Evolutionary conservation across 2,888 invertebrate species (phyloP).

Genomic region (Mamestra brassicae): DNA sequence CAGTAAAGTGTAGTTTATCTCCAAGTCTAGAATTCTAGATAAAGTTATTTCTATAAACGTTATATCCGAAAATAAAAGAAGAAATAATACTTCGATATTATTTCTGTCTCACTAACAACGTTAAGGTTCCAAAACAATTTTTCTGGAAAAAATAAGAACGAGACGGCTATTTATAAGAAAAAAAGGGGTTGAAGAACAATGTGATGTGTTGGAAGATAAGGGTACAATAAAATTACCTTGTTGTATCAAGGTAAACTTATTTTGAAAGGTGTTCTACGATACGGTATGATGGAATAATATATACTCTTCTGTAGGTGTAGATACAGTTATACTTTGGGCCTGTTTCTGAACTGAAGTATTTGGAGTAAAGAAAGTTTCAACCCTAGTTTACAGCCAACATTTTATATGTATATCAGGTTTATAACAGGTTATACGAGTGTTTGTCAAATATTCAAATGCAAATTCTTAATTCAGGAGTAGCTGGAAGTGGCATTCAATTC

Average conservation of each 20-base stretch:
- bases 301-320: background rate
- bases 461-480: too few relatives aligned
- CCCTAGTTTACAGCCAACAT: too few relatives aligned
- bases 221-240: slow-evolving; percentile 12
- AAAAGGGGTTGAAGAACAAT: background rate
- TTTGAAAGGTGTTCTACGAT: background rate
- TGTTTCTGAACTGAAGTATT: too few relatives aligned
- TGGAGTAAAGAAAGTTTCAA: too few relatives aligned
- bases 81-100: slow-evolving; percentile 1
- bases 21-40: too few relatives aligned
- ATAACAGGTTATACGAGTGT: too few relatives aligned
- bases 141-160: slow-evolving; percentile 4
- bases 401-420: too few relatives aligned
- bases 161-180: slow-evolving; percentile 20
- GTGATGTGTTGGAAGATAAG: background rate
- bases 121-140: background rate
- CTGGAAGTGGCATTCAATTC: too few relatives aligned
- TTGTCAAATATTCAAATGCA: too few relatives aligned
- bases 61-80: background rate
- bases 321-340: background rate
- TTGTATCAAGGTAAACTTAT: slow-evolving; percentile 9
- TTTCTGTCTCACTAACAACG: slow-evolving; percentile 14
- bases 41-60: slow-evolving; percentile 12
- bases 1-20: background rate
- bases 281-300: background rate